Evolutionary conservation across 2,113 vertebrate genomes (phyloP).

Genomic region (Osmerus eperlanus): DNA sequence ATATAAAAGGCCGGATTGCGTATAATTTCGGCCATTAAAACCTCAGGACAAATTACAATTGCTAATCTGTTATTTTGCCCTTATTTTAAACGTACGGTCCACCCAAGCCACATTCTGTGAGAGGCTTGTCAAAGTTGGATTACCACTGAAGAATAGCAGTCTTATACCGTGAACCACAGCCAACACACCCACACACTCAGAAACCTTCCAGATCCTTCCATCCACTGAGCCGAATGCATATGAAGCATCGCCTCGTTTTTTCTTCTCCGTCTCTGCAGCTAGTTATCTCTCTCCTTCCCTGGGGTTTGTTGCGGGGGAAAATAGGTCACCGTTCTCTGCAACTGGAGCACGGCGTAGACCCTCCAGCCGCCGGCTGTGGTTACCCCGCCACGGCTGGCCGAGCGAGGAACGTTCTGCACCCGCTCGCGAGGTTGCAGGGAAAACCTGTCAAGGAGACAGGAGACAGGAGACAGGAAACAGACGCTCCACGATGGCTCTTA

Average conservation of each 20-base stretch:
- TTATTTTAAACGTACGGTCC: conserved; percentile 36
- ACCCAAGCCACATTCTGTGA: conserved; percentile 40
- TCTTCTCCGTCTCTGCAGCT: conserved; percentile 12
- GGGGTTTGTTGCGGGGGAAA: conserved; percentile 18
- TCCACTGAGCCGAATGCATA: not conserved
- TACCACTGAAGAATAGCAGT: conserved; percentile 35
- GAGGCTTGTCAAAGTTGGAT: conserved; percentile 49
- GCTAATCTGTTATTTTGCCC: conserved; percentile 71
- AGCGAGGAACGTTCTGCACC: not conserved
- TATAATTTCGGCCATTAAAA: conserved; percentile 67
- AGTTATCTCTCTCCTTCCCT: not conserved
- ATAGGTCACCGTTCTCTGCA: conserved; percentile 38
- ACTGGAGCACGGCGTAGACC: conserved; percentile 14
- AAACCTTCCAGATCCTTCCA: conserved; percentile 9
- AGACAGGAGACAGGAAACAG: too few species aligned
- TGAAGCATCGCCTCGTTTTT: not conserved
- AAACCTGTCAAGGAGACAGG: not conserved
- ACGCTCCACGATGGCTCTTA: too few species aligned
- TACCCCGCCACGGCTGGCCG: not conserved
- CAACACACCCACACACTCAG: conserved; percentile 1
- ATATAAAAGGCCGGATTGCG: conserved; percentile 55
- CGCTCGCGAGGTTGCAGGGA: not conserved
- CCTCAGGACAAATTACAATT: conserved; percentile 70
- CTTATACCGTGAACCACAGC: conserved; percentile 10
- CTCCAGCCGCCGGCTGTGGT: conserved; percentile 13